Conservation (phyloP, 1,140 invertebrate species). For the Drosophila athabasca region DNA sequence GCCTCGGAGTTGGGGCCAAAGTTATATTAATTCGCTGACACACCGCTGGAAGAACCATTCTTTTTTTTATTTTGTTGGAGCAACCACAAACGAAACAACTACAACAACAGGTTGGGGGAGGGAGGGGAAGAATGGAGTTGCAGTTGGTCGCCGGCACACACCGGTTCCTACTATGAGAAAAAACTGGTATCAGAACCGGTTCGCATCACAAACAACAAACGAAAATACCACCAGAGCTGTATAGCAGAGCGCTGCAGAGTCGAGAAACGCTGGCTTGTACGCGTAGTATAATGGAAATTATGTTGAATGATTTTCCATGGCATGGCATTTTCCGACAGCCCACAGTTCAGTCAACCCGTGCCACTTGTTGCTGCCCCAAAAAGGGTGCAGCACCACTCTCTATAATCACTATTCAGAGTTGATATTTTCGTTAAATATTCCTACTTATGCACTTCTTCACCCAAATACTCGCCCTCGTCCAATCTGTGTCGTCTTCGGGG, state of each 20-base stretch:
- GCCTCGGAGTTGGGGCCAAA: too few species aligned
- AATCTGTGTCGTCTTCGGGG: conserved; percentile 8
- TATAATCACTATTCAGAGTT: conserved; percentile 6
- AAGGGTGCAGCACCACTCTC: conserved; percentile 46
- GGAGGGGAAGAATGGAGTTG: conserved; percentile 15
- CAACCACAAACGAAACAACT: too few species aligned
- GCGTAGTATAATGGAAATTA: conserved; percentile 37
- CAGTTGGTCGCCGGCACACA: conserved; percentile 42
- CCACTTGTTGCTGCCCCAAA: conserved; percentile 71
- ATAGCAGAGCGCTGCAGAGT: conserved; percentile 16
- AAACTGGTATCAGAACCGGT: conserved; percentile 72
- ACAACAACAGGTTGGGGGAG: too few species aligned
- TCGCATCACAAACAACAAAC: conserved; percentile 42
- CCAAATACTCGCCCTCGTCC: conserved; percentile 1
- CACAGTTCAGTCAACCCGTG: conserved; percentile 65
- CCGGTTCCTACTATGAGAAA: conserved; percentile 65
- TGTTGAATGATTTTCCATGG: conserved; percentile 52
- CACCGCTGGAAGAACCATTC: too few species aligned
- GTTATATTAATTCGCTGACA: too few species aligned
- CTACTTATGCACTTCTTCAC: conserved; percentile 32
- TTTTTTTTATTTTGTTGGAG: too few species aligned
- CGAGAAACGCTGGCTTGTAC: conserved; percentile 4
- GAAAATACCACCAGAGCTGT: conserved; percentile 61
- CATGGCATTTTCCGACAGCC: conserved; percentile 54
- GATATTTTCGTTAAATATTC: conserved; percentile 11